Evolutionary conservation across 2,113 vertebrate species (phyloP).

Genomic region (Cettia cetti): DNA sequence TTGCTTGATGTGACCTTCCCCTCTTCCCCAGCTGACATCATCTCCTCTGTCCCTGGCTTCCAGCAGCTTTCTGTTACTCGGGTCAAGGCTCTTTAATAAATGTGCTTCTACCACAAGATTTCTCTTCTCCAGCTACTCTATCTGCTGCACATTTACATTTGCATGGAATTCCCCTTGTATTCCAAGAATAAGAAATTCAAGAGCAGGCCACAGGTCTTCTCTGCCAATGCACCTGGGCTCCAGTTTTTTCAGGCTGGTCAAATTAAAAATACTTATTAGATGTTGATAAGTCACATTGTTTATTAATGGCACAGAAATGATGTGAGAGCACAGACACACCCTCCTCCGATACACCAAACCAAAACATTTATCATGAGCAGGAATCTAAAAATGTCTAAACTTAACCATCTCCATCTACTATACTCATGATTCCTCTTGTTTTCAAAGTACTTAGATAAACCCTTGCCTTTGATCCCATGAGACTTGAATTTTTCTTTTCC

Average conservation of each 20-base stretch:
- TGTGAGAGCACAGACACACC: neutral
- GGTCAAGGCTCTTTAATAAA: neutral
- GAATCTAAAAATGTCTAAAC: neutral
- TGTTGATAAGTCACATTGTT: neutral
- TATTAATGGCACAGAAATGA: neutral
- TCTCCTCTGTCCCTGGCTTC: neutral
- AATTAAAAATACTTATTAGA: neutral
- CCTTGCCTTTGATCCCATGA: neutral
- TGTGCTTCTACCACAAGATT: neutral
- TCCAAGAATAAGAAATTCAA: neutral
- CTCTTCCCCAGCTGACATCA: neutral
- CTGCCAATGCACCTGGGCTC: neutral
- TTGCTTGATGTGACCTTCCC: neutral
- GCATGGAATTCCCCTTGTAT: neutral
- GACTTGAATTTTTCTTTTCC: neutral
- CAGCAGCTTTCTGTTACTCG: neutral
- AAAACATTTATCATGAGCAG: neutral
- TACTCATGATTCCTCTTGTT: neutral
- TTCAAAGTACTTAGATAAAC: neutral
- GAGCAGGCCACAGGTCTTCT: neutral
- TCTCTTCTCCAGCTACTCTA: neutral
- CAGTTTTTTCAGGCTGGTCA: neutral
- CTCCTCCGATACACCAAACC: neutral
- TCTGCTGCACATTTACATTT: neutral
- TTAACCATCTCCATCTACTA: neutral